A percentile compares a stretch with the other conserved stretches of the same genome.
phyloP scores from a whole-genome alignment of 2,113 vertebrate genomes.

The Anoura caudifer region DNA sequence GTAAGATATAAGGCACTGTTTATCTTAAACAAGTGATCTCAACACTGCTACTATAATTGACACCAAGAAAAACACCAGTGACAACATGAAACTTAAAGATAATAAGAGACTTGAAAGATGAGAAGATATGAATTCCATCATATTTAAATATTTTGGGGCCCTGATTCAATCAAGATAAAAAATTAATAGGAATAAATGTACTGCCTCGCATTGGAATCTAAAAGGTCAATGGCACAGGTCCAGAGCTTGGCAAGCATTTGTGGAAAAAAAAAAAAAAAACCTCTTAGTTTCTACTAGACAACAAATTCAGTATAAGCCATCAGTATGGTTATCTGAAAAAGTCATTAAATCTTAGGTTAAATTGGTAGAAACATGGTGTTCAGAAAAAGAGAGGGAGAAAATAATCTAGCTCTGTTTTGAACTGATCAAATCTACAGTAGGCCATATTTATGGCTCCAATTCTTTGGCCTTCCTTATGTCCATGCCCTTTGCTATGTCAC shows the following conservation, averaged over 20 bases:
- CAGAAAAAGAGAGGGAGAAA: conserved; percentile 9
- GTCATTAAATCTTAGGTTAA: conserved; percentile 8
- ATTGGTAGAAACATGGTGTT: conserved; percentile 14
- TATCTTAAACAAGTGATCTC: conserved; percentile 4
- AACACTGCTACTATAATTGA: not conserved
- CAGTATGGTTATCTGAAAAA: conserved; percentile 7
- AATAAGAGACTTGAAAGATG: conserved; percentile 22
- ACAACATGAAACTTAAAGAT: not conserved
- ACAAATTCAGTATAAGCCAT: not conserved
- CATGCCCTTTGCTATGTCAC: not conserved
- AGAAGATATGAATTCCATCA: not conserved
- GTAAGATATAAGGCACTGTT: not conserved
- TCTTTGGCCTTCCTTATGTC: not conserved
- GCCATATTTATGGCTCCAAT: not conserved
- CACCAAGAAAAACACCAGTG: not conserved
- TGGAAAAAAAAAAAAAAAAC: not conserved
- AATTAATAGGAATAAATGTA: conserved; percentile 19
- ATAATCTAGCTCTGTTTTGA: not conserved
- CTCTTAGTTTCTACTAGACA: conserved; percentile 18
- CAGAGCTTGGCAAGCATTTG: not conserved
- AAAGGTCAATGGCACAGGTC: not conserved
- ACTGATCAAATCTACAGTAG: not conserved
- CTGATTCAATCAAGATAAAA: conserved; percentile 27
- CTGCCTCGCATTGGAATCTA: not conserved
- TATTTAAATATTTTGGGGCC: conserved; percentile 36